Percentiles rank a stretch among this genome's conserved stretches.
Evolutionary conservation across 1,140 invertebrate species (phyloP).

Genomic region (Meloidogyne hapla): DNA sequence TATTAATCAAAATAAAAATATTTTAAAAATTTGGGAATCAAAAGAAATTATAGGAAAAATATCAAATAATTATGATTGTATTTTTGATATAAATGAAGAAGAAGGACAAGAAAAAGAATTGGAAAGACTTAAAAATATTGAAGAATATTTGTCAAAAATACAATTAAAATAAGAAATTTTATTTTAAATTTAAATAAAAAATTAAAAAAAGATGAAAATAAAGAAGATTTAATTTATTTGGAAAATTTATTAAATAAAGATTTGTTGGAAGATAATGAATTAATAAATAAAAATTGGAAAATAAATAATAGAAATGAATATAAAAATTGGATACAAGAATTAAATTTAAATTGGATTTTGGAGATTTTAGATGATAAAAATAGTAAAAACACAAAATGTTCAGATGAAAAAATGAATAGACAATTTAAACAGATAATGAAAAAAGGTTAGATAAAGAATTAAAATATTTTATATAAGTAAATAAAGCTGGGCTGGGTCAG

Average conservation of each 20-base stretch:
- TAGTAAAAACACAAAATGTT: neutral
- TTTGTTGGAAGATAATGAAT: neutral
- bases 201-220: neutral
- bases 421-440: neutral
- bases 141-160: too few species aligned
- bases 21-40: neutral
- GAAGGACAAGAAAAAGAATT: too few species aligned
- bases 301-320: neutral
- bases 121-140: too few species aligned
- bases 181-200: neutral
- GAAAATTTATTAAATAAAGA: neutral
- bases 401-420: neutral
- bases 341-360: neutral
- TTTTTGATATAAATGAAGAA: too few species aligned
- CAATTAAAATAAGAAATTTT: too few species aligned
- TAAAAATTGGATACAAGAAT: neutral
- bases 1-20: neutral
- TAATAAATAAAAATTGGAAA: slow-evolving; percentile 2
- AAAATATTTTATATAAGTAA: too few species aligned
- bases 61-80: too few species aligned
- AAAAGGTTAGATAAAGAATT: neutral
- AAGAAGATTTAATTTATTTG: neutral
- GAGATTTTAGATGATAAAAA: neutral
- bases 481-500: too few species aligned
- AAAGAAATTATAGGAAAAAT: too few species aligned